Evolutionary conservation across 2,888 invertebrate species (phyloP).

Genomic region (Ommatoiulus sabulosus): DNA sequence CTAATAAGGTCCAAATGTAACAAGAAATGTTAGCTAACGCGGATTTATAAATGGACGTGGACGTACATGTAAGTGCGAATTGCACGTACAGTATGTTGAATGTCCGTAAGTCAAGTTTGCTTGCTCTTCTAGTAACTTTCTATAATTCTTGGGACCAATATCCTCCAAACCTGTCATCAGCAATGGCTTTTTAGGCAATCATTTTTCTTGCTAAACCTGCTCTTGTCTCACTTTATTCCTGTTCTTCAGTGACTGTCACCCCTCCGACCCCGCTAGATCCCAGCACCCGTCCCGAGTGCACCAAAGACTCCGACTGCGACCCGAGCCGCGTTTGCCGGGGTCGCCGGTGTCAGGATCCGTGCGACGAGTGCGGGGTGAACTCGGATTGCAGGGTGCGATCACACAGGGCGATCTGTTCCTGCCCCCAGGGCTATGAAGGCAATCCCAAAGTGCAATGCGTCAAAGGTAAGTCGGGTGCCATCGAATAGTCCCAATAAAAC

Average conservation of each 20-base stretch:
- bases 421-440: constrained; percentile 82
- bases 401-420: constrained; percentile 86
- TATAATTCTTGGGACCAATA: too few relatives aligned
- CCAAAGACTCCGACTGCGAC: constrained; percentile 58
- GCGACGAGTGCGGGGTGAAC: constrained; percentile 83
- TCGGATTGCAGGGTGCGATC: constrained; percentile 84
- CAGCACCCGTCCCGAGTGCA: constrained; percentile 53
- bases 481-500: background rate
- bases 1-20: too few relatives aligned
- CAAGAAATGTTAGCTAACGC: too few relatives aligned
- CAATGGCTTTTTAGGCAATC: too few relatives aligned
- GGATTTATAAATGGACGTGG: too few relatives aligned
- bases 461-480: constrained; percentile 54
- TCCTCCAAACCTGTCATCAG: too few relatives aligned
- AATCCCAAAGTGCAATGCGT: constrained; percentile 59
- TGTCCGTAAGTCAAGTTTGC: too few relatives aligned
- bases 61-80: too few relatives aligned
- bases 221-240: background rate
- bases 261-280: background rate
- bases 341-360: constrained; percentile 84
- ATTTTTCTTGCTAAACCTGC: too few relatives aligned
- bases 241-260: constrained; percentile 51
- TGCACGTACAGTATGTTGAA: too few relatives aligned
- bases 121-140: too few relatives aligned
- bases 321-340: constrained; percentile 74